Conservation (phyloP, 2,113 vertebrate species). For the Opisthocomus hoazin region DNA sequence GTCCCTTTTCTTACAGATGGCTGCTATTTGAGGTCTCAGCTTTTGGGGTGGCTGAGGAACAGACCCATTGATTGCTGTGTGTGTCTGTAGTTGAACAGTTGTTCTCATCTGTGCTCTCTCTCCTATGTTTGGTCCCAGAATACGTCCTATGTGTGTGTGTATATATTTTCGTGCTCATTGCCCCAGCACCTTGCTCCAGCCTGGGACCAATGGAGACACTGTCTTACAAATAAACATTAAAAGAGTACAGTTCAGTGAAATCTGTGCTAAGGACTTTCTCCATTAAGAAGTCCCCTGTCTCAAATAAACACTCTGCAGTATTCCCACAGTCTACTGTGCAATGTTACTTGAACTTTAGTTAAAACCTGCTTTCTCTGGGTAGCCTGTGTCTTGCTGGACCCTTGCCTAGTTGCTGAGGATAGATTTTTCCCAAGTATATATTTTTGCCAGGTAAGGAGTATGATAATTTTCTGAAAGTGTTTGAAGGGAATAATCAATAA, state of each 20-base stretch:
- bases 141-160: not conserved
- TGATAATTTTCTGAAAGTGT: not conserved
- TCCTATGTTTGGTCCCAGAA: not conserved
- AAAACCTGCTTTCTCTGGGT: not conserved
- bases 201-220: not conserved
- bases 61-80: not conserved
- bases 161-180: slow-evolving; percentile 5
- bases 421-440: not conserved
- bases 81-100: not conserved
- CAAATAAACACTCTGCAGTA: not conserved
- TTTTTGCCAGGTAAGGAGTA: not conserved
- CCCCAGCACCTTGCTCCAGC: not conserved
- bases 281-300: not conserved
- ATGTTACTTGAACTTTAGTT: slow-evolving; percentile 3
- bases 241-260: slow-evolving; percentile 1
- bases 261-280: not conserved
- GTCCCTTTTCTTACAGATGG: not conserved
- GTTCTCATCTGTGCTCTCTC: not conserved
- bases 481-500: not conserved
- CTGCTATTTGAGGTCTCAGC: not conserved
- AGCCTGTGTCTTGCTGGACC: not conserved
- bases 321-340: not conserved
- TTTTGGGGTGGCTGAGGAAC: not conserved
- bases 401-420: not conserved
- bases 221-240: slow-evolving; percentile 7